A percentile compares a stretch with the other conserved stretches of the same genome.
Evolutionary conservation across 2,888 invertebrate genomes (phyloP).

Genomic region (Phorcus lineatus): DNA sequence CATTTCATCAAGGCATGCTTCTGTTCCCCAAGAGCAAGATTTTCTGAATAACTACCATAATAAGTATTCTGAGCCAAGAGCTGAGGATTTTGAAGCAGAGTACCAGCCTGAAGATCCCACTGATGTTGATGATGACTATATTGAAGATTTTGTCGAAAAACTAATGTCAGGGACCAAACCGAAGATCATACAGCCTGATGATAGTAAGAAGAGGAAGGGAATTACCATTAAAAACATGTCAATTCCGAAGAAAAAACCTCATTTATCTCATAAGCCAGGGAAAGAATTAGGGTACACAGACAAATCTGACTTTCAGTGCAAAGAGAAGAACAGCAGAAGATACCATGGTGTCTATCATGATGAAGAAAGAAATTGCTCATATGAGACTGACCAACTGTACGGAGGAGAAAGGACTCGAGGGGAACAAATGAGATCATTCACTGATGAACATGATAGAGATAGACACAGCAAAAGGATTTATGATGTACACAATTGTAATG

Average conservation of each 20-base stretch:
- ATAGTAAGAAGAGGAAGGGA: neutral
- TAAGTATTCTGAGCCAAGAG: neutral
- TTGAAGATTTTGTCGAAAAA: neutral
- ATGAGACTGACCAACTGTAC: no score
- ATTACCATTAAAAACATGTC: neutral
- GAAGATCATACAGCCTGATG: neutral
- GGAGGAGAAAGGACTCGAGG: no score
- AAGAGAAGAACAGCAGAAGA: no score
- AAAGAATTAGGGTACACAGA: no score
- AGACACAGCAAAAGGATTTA: no score
- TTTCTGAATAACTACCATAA: neutral
- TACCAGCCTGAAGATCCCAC: neutral
- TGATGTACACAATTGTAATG: no score
- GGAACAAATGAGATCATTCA: no score
- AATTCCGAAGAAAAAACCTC: neutral
- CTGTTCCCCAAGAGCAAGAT: neutral
- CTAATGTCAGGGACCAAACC: neutral
- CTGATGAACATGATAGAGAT: no score
- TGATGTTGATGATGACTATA: neutral
- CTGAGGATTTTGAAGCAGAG: neutral
- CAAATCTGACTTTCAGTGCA: no score
- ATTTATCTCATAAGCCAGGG: no score
- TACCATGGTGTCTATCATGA: no score
- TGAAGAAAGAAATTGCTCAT: no score
- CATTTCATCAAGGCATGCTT: neutral